Conservation (phyloP, 2,113 vertebrate species). For the Naja naja region DNA sequence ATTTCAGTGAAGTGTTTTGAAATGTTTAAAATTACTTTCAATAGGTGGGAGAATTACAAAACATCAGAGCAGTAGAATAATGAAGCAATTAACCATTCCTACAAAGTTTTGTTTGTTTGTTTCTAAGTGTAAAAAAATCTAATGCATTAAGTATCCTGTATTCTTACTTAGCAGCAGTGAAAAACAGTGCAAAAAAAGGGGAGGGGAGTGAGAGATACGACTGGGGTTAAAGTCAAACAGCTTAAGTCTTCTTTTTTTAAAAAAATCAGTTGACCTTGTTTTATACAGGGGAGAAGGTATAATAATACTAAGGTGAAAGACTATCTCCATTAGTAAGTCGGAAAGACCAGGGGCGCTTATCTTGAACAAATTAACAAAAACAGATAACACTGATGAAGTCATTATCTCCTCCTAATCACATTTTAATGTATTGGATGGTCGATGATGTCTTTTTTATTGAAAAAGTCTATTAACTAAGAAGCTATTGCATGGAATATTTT, state of each 20-base stretch:
- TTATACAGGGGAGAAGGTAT: neutral
- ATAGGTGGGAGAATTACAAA: neutral
- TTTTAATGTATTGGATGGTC: constrained; percentile 8
- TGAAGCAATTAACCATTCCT: neutral
- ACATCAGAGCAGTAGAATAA: neutral
- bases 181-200: neutral
- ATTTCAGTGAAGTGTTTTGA: neutral
- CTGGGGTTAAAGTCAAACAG: neutral
- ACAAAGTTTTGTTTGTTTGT: neutral
- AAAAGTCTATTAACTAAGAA: constrained; percentile 34
- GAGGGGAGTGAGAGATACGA: neutral
- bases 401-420: neutral
- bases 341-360: neutral
- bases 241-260: neutral
- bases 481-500: constrained; percentile 35
- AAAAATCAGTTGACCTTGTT: neutral
- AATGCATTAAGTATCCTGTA: neutral
- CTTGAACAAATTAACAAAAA: constrained; percentile 6
- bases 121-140: neutral
- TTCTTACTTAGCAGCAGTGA: neutral
- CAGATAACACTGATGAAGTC: neutral
- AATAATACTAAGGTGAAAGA: neutral
- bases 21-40: neutral
- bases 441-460: constrained; percentile 13
- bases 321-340: neutral